Conservation (phyloP, 2,888 invertebrate species). For the Himalopsyche japonica region DNA sequence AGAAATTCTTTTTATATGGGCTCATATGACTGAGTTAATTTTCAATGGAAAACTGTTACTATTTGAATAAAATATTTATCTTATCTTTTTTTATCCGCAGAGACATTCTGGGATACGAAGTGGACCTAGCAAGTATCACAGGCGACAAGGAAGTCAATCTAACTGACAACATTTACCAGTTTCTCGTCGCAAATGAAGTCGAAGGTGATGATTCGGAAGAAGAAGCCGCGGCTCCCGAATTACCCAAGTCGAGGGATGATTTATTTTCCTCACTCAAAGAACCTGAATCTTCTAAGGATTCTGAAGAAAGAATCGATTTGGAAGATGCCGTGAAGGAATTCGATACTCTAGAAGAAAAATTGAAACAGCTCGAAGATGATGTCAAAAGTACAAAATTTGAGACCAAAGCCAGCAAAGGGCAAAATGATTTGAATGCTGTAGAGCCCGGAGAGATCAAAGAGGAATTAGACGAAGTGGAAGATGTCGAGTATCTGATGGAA, state of each 20-base stretch:
- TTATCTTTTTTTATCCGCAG: constrained; percentile 42
- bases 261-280: background rate
- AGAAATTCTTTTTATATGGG: no score
- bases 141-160: constrained; percentile 51
- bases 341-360: background rate
- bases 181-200: constrained; percentile 50
- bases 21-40: no score
- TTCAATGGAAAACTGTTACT: background rate
- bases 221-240: background rate
- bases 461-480: constrained; percentile 24
- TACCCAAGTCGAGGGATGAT: background rate
- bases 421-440: background rate
- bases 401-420: background rate
- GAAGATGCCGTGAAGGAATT: background rate
- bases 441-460: constrained; percentile 10
- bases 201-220: constrained; percentile 7
- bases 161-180: constrained; percentile 54
- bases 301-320: background rate
- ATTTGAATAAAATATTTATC: background rate
- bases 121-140: constrained; percentile 53
- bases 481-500: constrained; percentile 23
- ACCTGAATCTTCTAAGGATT: background rate
- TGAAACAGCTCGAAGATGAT: background rate
- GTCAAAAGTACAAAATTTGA: background rate
- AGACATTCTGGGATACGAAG: constrained; percentile 51